Conservation (phyloP, 92 coral and sea anemone genomes). For the Zoanthus gigantus region DNA sequence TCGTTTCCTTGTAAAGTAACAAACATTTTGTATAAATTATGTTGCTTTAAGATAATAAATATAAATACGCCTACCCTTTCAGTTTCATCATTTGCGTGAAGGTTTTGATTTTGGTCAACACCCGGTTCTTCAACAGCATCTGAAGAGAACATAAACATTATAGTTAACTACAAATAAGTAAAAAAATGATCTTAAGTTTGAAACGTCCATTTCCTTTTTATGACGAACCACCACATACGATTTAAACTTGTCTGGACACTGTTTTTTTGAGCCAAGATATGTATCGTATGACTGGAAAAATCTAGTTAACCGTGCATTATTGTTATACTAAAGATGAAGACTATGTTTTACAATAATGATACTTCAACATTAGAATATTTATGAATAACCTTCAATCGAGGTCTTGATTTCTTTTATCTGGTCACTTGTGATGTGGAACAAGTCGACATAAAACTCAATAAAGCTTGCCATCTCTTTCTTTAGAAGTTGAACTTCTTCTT, state of each 20-base stretch:
- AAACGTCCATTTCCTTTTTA: constrained; percentile 1
- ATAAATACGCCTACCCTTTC: not conserved
- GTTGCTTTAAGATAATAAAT: not conserved
- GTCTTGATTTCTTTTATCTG: constrained; percentile 15
- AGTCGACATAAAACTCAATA: constrained; percentile 35
- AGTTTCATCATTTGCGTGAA: not conserved
- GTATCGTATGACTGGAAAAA: too few species aligned
- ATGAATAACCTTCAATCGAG: not conserved
- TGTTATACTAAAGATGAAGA: too few species aligned
- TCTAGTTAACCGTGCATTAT: too few species aligned
- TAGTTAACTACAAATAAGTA: not conserved
- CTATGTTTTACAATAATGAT: not conserved
- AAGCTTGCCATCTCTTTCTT: constrained; percentile 60
- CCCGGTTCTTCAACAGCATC: constrained; percentile 25
- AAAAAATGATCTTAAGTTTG: not conserved
- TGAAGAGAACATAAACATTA: not conserved
- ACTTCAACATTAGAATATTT: not conserved
- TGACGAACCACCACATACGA: not conserved
- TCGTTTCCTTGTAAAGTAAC: constrained; percentile 5
- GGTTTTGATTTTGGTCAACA: constrained; percentile 20
- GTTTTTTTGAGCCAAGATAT: not conserved
- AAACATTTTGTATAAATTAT: not conserved
- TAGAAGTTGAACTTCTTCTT: constrained; percentile 52
- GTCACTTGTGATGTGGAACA: constrained; percentile 6
- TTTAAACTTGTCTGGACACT: not conserved